Conservation (phyloP, 2,113 vertebrate genomes). For the Prolemur simus region DNA sequence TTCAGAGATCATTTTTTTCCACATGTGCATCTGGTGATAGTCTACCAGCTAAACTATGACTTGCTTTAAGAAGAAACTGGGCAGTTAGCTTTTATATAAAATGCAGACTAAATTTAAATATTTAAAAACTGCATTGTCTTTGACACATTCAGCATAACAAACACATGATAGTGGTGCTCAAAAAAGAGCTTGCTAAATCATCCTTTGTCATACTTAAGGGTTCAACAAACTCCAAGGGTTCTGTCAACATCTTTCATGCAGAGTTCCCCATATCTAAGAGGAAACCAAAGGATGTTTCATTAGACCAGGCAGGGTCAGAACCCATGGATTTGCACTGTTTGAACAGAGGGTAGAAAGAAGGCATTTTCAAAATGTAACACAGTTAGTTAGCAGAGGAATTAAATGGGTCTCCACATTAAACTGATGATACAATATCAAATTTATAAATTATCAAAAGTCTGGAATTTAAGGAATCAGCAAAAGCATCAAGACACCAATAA, state of each 20-base stretch:
- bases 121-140: not conserved
- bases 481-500: constrained; percentile 9
- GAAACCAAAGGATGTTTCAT: not conserved
- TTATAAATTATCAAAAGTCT: not conserved
- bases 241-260: not conserved
- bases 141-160: not conserved
- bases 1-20: not conserved
- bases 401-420: not conserved
- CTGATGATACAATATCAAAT: not conserved
- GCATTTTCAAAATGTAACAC: not conserved
- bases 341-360: not conserved
- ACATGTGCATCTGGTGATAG: not conserved
- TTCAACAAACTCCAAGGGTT: not conserved
- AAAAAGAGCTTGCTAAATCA: not conserved
- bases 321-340: not conserved
- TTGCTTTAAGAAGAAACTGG: constrained; percentile 14
- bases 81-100: not conserved
- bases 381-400: not conserved
- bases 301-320: not conserved
- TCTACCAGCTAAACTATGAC: not conserved
- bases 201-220: not conserved
- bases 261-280: not conserved
- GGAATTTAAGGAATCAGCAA: not conserved
- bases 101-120: not conserved
- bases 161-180: not conserved